Evolutionary conservation across 2,113 vertebrate species (phyloP), one percentile per base, ranked within the genome.

Genomic region (Cichladusa arquata): DNA sequence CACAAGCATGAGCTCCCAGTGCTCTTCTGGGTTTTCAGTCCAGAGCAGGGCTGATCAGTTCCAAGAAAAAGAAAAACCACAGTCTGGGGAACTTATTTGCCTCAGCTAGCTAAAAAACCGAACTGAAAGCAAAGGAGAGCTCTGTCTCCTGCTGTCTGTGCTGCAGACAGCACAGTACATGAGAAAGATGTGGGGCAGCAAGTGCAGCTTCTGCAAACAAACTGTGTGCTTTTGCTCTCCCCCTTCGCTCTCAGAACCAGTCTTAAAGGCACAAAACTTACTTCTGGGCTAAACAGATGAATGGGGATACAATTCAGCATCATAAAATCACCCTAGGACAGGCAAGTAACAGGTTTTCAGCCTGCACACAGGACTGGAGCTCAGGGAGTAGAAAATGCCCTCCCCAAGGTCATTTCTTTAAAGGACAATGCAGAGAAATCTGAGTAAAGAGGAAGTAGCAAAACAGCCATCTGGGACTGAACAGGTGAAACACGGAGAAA

Each of bases 221-320:
- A n/a, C 36, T 62, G 13, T 2, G 1, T 0, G 0, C 13, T 26
- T 20, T 28, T 40, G 50, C 8, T 38, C 14, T 11, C 23, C 34
- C 34, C 3, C 13, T n/a, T 42, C 0, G 0, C 29, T n/a, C 74
- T 78, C 5, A 8, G 45, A 77, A n/a, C 23, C 45, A n/a, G 34
- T 25, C 58, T 42, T n/a, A 4, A 50, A 51, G 29, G 22, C 12
- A 25, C 22, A 40, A 22, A 62, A 51, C 23, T 62, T 62, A 78
- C 12, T 20, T 42, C 45, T 78, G 47, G 29, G 29, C 29, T 62
- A 42, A 51, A n/a, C 29, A n/a, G 29, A 40, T 6, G 4, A n/a
- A n/a, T 26, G 18, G 10, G 23, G 58, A 26, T 28, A 26, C 5
- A n/a, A 61, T 40, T 62, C 29, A 51, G 34, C 29, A n/a, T 26